Evolutionary conservation across 2,113 vertebrate species (phyloP), one percentile per base, ranked within the genome.

Genomic region (Amphilophus citrinellus): DNA sequence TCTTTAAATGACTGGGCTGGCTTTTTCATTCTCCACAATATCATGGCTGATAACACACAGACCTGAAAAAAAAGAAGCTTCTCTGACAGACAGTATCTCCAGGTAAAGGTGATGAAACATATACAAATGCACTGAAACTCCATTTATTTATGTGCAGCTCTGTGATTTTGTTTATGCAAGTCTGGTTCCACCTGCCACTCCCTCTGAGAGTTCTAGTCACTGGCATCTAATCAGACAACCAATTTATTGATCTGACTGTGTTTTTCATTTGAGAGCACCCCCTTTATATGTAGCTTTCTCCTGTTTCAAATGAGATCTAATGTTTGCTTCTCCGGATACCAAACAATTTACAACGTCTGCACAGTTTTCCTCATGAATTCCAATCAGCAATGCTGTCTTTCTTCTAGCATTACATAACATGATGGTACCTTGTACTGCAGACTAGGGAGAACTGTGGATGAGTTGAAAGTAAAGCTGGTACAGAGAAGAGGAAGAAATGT

Each of bases 401-500:
- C n/a, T 75, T 77, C 6, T 56, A 17, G 13, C 53, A 10, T 75
- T 80, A 63, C 22, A 62, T 61, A 47, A 75, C 57, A 11, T 24
- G 10, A 11, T 56, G 27, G 6, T 56, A 56, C 47, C 17, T 56
- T 35, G 27, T 14, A 17, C 44, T 27, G 68, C 60, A 61, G 35
- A 77, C 18, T 17, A 6, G 3, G 61, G 39, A 81, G 61, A 30
- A 24, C 77, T 71, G 57, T 37, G 44, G 42, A 65, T 59, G 68
- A 79, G 76, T 79, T 58, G 61, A 87, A 87, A 78, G 66, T 78
- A 6, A 61, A 79, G 47, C 68, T 73, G 47, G 47, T 56, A 56
- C 68, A 35, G 32, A n/a, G 27, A 35, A 56, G 53, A 73, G 18
- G 30, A 75, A 24, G 79, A 66, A 65, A 58, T 7, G n/a, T 44